Evolutionary conservation across 2,888 invertebrate species (phyloP).

Genomic region (Parnassius glacialis): DNA sequence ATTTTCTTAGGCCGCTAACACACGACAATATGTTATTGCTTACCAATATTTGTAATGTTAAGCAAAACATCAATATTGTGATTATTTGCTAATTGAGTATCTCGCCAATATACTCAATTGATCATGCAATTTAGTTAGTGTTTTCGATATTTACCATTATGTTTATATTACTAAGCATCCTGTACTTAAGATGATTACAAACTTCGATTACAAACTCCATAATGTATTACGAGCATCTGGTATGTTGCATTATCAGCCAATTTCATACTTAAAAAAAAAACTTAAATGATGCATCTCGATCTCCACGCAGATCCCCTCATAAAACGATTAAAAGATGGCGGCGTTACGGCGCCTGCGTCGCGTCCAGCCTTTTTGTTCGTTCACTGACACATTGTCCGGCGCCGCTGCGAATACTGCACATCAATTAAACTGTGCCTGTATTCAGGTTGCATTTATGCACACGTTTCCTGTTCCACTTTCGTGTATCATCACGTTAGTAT

Average conservation of each 20-base stretch:
- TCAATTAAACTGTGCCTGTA: constrained; percentile 23
- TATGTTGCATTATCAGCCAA: not conserved
- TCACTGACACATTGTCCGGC: constrained; percentile 16
- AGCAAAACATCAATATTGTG: too few species aligned
- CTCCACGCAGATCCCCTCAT: constrained; percentile 6
- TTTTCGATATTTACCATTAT: too few species aligned
- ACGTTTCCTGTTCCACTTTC: constrained; percentile 19
- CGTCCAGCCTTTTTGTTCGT: constrained; percentile 21
- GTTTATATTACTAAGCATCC: too few species aligned
- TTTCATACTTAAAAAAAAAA: not conserved
- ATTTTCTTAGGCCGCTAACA: too few species aligned
- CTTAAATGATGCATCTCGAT: constrained; percentile 13
- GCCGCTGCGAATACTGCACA: constrained; percentile 23
- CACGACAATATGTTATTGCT: too few species aligned
- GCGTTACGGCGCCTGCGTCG: constrained; percentile 22
- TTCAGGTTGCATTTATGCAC: constrained; percentile 24
- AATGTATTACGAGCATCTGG: too few species aligned
- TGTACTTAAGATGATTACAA: not conserved
- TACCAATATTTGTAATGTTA: too few species aligned
- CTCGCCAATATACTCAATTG: too few species aligned
- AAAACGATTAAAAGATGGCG: constrained; percentile 22
- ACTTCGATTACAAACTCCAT: not conserved
- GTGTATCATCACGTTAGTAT: constrained; percentile 6
- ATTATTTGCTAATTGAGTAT: too few species aligned
- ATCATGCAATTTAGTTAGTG: too few species aligned